phyloP scores from a whole-genome alignment of 2,113 vertebrate genomes.

The Ammodytes dubius region DNA sequence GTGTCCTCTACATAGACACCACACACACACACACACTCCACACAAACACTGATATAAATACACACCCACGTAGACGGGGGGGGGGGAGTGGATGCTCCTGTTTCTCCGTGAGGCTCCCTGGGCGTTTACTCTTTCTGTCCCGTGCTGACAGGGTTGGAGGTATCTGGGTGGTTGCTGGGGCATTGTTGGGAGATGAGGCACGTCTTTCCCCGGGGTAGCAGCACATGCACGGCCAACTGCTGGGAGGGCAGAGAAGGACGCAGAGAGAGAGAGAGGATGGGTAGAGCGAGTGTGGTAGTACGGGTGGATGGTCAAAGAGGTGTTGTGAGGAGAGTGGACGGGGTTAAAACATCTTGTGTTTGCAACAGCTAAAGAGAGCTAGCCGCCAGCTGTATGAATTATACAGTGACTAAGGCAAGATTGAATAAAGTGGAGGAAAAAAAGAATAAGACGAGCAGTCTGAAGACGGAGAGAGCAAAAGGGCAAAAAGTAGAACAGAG shows the following conservation, averaged over 20 bases:
- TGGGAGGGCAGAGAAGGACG: slow-evolving; percentile 59
- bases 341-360: slow-evolving; percentile 31
- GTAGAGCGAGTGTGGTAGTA: slow-evolving; percentile 12
- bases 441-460: slow-evolving; percentile 23
- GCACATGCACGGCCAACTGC: slow-evolving; percentile 45
- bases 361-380: slow-evolving; percentile 23
- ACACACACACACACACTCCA: slow-evolving; percentile 1
- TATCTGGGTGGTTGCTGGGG: slow-evolving; percentile 43
- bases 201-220: slow-evolving; percentile 44
- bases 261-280: slow-evolving; percentile 13
- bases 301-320: too few species aligned
- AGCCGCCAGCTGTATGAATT: slow-evolving; percentile 35
- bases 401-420: slow-evolving; percentile 57
- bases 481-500: slow-evolving; percentile 46
- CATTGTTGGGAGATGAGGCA: slow-evolving; percentile 54
- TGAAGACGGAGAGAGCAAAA: slow-evolving; percentile 37
- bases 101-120: slow-evolving; percentile 52
- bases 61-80: slow-evolving; percentile 26
- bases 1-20: not conserved
- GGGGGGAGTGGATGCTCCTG: slow-evolving; percentile 60
- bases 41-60: not conserved
- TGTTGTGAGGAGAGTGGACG: slow-evolving; percentile 24
- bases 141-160: slow-evolving; percentile 64
- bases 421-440: slow-evolving; percentile 39
- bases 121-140: slow-evolving; percentile 70